Base-by-base conservation (phyloP, 1,140 invertebrate species). In the Euura saliciscinereae region DNA sequence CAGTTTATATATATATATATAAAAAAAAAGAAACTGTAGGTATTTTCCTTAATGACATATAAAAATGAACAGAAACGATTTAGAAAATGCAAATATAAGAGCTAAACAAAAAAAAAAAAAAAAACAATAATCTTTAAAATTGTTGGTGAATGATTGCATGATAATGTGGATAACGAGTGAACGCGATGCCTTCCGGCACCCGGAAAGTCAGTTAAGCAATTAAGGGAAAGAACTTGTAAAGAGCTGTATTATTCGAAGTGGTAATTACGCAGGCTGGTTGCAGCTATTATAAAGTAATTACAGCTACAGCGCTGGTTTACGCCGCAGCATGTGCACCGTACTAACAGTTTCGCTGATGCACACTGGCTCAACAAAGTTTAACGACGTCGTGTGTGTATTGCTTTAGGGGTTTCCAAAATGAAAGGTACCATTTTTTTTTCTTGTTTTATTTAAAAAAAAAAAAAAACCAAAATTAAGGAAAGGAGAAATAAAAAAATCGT, bases 251-350 rank as follows among this genome's bases (percentile, higher is more conserved):
- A 28, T 28, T 59, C 8, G 13, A 59, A 59, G 51, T 59, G 51
- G 76, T 78, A 83, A 83, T 83, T 83, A 83, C 76, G 80, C 75
- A 74, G 78, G 75, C 71, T 80, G 75, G 74, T 78, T 69, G 73
- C 73, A 76, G 77, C 77, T 79, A 82, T 83, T 81, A 80, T 77
- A 80, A 79, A 75, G 73, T 74, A 74, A 82, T 82, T 81, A 83
- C 80, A 7, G 11, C 11, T 59, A 59, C 51, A 59, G 8, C 8
- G 51, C 8, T 59, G 28, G 0, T 28, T 28, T 28, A 28, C 28
- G 28, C 1, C 28, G 28, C 28, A 28, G 28, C 28, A 28, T 28
- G 28, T 28, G 28, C 28, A 28, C 28, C 28, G 28, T 28, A 28
- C 28, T 28, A 28, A 28, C 28, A 28, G 28, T 28, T 28, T 28